Evolutionary conservation across 2,888 invertebrate genomes (phyloP), one percentile per base, ranked within the genome.

Genomic region (Netelia fuscicornis): DNA sequence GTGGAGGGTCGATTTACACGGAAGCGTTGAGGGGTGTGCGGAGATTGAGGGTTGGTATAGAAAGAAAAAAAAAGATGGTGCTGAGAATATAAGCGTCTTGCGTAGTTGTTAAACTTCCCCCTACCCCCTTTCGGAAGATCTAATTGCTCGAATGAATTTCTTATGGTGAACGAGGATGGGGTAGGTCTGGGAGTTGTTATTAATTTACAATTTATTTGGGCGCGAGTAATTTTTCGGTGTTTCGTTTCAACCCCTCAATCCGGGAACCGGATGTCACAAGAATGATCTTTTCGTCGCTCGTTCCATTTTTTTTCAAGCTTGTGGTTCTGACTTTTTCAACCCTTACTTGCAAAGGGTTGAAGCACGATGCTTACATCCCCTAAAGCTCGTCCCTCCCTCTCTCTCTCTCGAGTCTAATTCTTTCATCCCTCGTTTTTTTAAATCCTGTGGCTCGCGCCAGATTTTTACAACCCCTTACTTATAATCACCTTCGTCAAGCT

Each of bases 131-230:
- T 11, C 3, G 62, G 25, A 25, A 23, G 13, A 17, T 25, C 23
- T 83, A 79, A 83, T 79, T 79, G 74, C 79, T 64, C 30, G 64
- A 70, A 70, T 79, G 68, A 75, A 79, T 74, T 75, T 64, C 68
- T 70, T 20, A 44, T 25, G 60, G 54, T 17, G 25, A 54, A 20
- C 23, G 25, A 8, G 65, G 20, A 52, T 48, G 11, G 5, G 23
- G 2, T 30, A 30, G 30, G 2, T 30, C 3, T 30, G 30, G 30
- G 30, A 3, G 10, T 30, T 44, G 65, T 30, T 25, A 80, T 67
- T 67, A 54, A 67, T 75, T 75, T 64, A 20, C 11, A 30, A 67
- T 65, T 74, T 64, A 54, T 79, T 37, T 58, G 23, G 42, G 44
- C 13, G 30, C 20, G 3, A 52, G n/a, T 5, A 13, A 30, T 70